Evolutionary conservation across 2,113 vertebrate species (phyloP).

Genomic region (Cephalophus harveyi): DNA sequence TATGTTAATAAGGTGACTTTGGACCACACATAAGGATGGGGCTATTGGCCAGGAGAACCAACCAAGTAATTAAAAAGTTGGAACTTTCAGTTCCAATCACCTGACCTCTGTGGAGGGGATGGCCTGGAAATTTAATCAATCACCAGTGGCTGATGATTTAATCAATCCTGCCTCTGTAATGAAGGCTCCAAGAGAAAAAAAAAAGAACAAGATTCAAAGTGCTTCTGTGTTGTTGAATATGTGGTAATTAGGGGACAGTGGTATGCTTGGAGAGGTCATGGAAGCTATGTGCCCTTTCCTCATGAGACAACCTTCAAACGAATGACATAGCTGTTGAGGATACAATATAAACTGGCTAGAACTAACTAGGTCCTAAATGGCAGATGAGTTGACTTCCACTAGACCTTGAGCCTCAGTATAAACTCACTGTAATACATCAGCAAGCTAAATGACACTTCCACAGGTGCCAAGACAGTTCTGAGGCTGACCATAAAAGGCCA

Average conservation of each 20-base stretch:
- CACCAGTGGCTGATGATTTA: neutral
- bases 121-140: neutral
- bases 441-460: neutral
- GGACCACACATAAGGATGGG: neutral
- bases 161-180: neutral
- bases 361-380: neutral
- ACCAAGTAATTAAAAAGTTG: neutral
- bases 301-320: neutral
- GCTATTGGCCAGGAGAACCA: neutral
- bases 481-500: neutral
- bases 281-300: neutral
- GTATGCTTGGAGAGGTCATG: neutral
- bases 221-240: neutral
- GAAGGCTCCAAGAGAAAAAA: neutral
- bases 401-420: neutral
- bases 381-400: neutral
- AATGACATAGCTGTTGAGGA: neutral
- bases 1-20: neutral
- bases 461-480: neutral
- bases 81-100: neutral
- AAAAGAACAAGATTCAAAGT: neutral
- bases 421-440: neutral
- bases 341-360: neutral
- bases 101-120: neutral
- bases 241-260: neutral